Percentiles rank a stretch among this genome's conserved stretches.
Evolutionary conservation across 2,797 vertebrate genomes (phyloP).

Genomic region (Tympanoctomys barrerae): DNA sequence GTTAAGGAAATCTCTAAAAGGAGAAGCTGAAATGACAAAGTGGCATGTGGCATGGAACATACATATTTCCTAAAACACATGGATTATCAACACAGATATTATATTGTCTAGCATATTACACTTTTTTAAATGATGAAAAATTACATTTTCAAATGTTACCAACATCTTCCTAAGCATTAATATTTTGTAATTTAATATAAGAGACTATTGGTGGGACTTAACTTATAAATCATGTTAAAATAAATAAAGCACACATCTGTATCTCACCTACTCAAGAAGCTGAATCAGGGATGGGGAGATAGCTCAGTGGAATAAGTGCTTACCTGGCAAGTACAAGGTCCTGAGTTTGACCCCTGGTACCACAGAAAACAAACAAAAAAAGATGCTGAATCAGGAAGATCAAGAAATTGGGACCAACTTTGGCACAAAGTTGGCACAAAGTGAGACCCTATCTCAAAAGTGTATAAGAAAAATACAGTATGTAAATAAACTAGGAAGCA

Average conservation of each 20-base stretch:
- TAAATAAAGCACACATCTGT: neutral
- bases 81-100: neutral
- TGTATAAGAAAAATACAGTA: neutral
- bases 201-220: neutral
- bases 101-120: neutral
- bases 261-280: neutral
- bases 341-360: too few relatives aligned
- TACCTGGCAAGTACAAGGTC: neutral
- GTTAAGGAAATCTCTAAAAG: too few relatives aligned
- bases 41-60: too few relatives aligned
- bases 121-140: constrained; percentile 3
- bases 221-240: neutral
- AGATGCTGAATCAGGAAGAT: too few relatives aligned
- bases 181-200: neutral
- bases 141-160: neutral
- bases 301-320: too few relatives aligned
- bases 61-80: neutral
- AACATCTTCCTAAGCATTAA: neutral
- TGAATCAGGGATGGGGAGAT: neutral
- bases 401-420: neutral
- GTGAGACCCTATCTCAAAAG: neutral
- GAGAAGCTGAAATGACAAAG: too few relatives aligned
- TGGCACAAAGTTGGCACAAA: neutral
- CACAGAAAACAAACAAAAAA: too few relatives aligned
- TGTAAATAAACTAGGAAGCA: neutral